phyloP scores from a whole-genome alignment of 2,113 vertebrate species.

The Lynx canadensis region DNA sequence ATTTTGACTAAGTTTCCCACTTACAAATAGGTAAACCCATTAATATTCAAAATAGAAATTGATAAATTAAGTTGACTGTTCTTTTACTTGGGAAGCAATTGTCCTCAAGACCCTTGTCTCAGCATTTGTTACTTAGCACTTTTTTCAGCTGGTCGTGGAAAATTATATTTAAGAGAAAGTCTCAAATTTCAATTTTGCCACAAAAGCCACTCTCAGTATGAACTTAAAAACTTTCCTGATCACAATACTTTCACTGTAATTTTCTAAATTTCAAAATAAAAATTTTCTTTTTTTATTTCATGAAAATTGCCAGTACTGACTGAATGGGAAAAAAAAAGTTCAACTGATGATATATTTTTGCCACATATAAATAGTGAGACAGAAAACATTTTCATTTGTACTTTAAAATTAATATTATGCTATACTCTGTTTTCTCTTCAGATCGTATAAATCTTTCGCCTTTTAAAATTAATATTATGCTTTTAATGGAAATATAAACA shows the following conservation, averaged over 20 bases:
- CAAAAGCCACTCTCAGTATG: background rate
- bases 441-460: too few species aligned
- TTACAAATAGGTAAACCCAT: background rate
- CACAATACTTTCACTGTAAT: background rate
- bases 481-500: background rate
- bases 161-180: background rate
- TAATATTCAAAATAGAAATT: background rate
- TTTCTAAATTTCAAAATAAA: constrained; percentile 8
- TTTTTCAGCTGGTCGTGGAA: background rate
- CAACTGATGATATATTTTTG: background rate
- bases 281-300: background rate
- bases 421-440: background rate
- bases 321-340: background rate
- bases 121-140: constrained; percentile 6
- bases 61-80: background rate
- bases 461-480: background rate
- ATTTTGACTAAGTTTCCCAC: background rate
- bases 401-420: background rate
- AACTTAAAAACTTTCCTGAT: background rate
- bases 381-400: background rate
- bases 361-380: background rate
- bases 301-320: background rate
- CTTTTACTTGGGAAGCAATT: background rate
- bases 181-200: background rate
- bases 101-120: background rate